Evolutionary conservation across 1,140 invertebrate species (phyloP).

Genomic region (Pseudomyrmex concolor): DNA sequence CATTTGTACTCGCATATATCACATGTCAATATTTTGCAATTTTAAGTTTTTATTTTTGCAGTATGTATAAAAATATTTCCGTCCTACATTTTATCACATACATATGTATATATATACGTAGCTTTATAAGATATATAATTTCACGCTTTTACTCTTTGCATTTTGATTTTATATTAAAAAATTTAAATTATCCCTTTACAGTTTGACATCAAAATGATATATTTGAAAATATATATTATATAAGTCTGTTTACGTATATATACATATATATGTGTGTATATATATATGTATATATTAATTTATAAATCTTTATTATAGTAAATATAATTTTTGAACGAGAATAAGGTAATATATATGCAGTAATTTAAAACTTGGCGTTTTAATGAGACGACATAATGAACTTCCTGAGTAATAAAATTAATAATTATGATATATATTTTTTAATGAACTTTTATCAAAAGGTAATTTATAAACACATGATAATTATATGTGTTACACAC

Average conservation of each 20-base stretch:
- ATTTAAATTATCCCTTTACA: constrained; percentile 19
- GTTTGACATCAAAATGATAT: neutral
- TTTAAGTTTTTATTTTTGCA: constrained; percentile 52
- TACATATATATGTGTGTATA: too few species aligned
- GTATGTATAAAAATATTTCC: neutral
- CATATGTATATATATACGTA: neutral
- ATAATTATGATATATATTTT: constrained; percentile 11
- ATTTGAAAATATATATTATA: neutral
- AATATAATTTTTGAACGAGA: neutral
- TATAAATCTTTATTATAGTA: neutral
- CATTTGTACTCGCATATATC: constrained; percentile 23
- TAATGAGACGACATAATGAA: neutral
- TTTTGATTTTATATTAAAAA: constrained; percentile 34
- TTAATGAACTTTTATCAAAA: neutral
- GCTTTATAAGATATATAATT: constrained; percentile 41
- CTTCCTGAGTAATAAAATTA: neutral
- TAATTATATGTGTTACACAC: too few species aligned
- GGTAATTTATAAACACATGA: too few species aligned
- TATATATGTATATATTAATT: neutral
- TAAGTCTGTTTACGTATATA: neutral
- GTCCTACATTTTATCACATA: too few species aligned
- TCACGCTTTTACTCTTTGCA: neutral
- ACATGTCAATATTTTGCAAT: constrained; percentile 45
- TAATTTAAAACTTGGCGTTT: neutral
- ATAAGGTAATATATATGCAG: neutral